A percentile compares a stretch with the other conserved stretches of the same genome.
Conservation (phyloP, 2,113 vertebrate species). For the Boulengeromyrus knoepffleri region DNA sequence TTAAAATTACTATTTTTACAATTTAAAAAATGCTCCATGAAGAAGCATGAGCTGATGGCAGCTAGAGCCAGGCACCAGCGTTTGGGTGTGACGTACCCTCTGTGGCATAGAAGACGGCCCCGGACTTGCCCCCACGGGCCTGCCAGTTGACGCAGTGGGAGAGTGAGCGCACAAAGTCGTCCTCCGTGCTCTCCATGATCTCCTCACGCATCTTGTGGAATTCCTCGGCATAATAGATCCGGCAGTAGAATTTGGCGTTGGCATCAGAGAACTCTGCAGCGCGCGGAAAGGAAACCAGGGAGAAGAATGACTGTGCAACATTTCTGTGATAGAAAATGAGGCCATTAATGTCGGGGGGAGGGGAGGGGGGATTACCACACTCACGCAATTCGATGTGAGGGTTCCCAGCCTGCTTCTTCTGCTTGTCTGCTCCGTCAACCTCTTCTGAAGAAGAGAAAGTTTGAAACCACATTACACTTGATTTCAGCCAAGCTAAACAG, state of each 20-base stretch:
- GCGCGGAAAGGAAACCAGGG: neutral
- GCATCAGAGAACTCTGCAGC: slow-evolving; percentile 88
- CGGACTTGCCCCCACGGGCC: slow-evolving; percentile 91
- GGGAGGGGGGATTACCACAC: slow-evolving; percentile 37
- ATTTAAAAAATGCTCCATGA: neutral
- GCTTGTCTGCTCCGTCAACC: slow-evolving; percentile 72
- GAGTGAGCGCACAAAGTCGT: slow-evolving; percentile 89
- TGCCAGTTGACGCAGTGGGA: slow-evolving; percentile 96
- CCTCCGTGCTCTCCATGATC: slow-evolving; percentile 85
- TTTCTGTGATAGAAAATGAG: neutral
- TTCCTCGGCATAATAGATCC: slow-evolving; percentile 91
- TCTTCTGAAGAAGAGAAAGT: slow-evolving; percentile 66
- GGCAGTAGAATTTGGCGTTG: slow-evolving; percentile 94
- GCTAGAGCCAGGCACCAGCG: neutral
- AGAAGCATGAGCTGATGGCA: neutral
- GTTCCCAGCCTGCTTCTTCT: slow-evolving; percentile 84
- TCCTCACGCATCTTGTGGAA: slow-evolving; percentile 94
- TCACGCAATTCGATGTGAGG: slow-evolving; percentile 94
- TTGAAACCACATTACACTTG: neutral
- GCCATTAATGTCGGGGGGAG: neutral
- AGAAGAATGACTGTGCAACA: neutral
- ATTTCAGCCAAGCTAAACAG: no score
- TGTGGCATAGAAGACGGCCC: slow-evolving; percentile 92
- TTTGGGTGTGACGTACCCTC: slow-evolving; percentile 62
- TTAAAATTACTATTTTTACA: neutral